Evolutionary conservation across 2,888 invertebrate genomes (phyloP).

Genomic region (Tenthredo mesomela): DNA sequence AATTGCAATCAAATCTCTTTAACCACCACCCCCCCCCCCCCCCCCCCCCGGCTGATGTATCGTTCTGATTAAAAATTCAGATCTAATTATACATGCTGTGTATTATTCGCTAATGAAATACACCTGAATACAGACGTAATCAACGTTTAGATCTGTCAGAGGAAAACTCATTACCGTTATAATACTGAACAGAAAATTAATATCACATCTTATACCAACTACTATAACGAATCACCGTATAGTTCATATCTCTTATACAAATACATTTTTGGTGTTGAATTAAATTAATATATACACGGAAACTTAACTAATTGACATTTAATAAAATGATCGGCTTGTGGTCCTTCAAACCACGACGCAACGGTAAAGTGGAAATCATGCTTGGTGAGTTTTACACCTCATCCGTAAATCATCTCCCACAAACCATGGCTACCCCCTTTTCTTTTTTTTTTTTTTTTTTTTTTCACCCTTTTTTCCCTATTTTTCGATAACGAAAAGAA

Average conservation of each 20-base stretch:
- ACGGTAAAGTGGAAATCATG: slow-evolving; percentile 85
- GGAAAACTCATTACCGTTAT: slow-evolving; percentile 5
- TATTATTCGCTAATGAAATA: slow-evolving; percentile 7
- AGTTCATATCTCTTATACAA: background rate
- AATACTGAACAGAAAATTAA: slow-evolving; percentile 3
- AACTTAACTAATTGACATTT: background rate
- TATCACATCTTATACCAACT: background rate
- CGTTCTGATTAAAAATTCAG: background rate
- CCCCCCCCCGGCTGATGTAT: background rate
- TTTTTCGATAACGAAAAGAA: background rate
- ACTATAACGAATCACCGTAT: background rate
- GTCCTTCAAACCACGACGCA: slow-evolving; percentile 83
- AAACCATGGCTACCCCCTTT: background rate
- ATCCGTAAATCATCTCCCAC: background rate
- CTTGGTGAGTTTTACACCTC: slow-evolving; percentile 81
- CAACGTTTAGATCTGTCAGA: slow-evolving; percentile 33
- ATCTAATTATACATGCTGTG: background rate
- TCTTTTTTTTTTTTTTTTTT: too few relatives aligned
- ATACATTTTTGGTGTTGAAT: background rate
- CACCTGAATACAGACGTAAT: slow-evolving; percentile 18
- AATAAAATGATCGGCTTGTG: slow-evolving; percentile 81
- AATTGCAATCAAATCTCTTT: background rate
- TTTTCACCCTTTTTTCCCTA: background rate
- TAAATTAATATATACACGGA: background rate
- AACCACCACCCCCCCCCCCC: too few relatives aligned